Evolutionary conservation across 35 echinoderm and acorn worm species (phyloP).

Genomic region (Antedon bifida): DNA sequence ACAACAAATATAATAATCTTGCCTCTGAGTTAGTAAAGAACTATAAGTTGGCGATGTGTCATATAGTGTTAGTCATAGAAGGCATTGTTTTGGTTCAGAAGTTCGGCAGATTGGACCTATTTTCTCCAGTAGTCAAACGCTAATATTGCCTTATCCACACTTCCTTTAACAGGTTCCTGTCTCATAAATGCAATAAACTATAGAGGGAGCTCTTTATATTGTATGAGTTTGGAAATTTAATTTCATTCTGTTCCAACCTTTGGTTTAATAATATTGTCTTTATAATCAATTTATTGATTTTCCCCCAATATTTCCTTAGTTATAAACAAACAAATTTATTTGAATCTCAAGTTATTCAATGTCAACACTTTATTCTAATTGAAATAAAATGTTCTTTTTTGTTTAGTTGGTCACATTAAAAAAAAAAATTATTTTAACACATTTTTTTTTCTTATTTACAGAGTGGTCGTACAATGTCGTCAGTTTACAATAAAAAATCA

Average conservation of each 20-base stretch:
- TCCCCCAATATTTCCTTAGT: no score
- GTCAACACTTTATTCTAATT: no score
- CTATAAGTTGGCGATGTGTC: not conserved
- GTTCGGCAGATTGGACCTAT: not conserved
- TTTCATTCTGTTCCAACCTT: no score
- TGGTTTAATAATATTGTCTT: no score
- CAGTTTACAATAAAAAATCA: not conserved
- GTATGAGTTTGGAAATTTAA: no score
- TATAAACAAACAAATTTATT: no score
- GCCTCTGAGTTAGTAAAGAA: not conserved
- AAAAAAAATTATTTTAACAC: no score
- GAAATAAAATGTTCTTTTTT: no score
- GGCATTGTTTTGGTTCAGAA: not conserved
- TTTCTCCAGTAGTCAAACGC: not conserved
- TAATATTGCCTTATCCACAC: not conserved
- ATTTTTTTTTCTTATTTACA: not conserved
- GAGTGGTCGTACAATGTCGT: not conserved
- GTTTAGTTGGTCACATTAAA: no score
- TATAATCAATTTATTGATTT: no score
- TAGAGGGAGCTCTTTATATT: not conserved
- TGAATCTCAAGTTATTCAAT: no score
- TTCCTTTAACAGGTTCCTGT: not conserved
- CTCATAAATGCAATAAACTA: not conserved
- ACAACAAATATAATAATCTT: no score
- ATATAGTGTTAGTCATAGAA: not conserved